Percentiles rank a stretch among this genome's conserved stretches.
phyloP scores from a whole-genome alignment of 2,113 vertebrate genomes.

The Neomonachus schauinslandi region DNA sequence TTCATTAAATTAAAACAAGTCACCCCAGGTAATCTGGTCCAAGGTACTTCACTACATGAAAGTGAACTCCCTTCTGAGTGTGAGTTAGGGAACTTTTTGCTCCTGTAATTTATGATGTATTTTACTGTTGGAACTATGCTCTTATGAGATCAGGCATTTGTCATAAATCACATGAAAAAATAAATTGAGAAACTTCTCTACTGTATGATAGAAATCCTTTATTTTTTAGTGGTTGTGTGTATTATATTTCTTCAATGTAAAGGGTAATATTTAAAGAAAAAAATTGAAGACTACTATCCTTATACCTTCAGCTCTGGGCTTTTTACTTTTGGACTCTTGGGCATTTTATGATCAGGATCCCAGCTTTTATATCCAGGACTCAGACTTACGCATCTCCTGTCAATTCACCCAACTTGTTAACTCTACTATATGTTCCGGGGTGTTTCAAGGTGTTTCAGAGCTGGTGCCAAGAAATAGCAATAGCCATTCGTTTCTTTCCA shows the following conservation, averaged over 20 bases:
- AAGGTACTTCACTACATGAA: background rate
- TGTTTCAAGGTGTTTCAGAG: background rate
- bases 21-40: background rate
- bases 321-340: slow-evolving; percentile 27
- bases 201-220: slow-evolving; percentile 48
- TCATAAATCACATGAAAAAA: slow-evolving; percentile 69
- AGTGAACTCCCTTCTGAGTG: background rate
- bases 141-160: slow-evolving; percentile 59
- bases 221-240: slow-evolving; percentile 44
- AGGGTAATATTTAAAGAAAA: slow-evolving; percentile 65
- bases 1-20: background rate
- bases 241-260: slow-evolving; percentile 59
- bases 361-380: background rate
- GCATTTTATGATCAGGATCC: slow-evolving; percentile 50
- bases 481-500: background rate
- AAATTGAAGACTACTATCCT: slow-evolving; percentile 48
- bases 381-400: background rate
- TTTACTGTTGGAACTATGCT: slow-evolving; percentile 56
- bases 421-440: background rate
- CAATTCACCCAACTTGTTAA: background rate
- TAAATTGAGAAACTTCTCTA: slow-evolving; percentile 61
- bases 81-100: slow-evolving; percentile 24
- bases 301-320: background rate
- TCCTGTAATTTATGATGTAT: slow-evolving; percentile 45
- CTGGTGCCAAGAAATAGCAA: background rate